Conservation (phyloP, 2,113 vertebrate genomes). For the Callocephalon fimbriatum region DNA sequence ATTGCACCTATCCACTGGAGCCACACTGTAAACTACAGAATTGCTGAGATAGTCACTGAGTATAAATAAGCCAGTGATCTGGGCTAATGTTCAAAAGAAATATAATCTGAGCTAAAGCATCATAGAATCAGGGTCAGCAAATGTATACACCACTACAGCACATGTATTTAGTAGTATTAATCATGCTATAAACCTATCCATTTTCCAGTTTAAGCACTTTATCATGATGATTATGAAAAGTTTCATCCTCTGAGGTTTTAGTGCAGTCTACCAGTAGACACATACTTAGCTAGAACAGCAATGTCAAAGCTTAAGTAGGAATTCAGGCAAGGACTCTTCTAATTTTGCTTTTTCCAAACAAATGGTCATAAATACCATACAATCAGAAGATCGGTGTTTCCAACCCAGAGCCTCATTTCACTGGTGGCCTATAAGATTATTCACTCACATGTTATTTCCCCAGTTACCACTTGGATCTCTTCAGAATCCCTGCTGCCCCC, state of each 20-base stretch:
- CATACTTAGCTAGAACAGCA: neutral
- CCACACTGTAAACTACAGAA: neutral
- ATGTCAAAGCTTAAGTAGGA: neutral
- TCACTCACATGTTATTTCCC: neutral
- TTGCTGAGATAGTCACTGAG: neutral
- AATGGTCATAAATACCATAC: neutral
- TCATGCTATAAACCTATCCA: neutral
- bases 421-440: fast-evolving
- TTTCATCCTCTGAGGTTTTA: neutral
- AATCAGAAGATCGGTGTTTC: neutral
- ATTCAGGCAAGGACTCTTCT: neutral
- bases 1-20: neutral
- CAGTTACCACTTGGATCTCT: neutral
- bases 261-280: neutral
- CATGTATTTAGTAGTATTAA: neutral
- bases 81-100: neutral
- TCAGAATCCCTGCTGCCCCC: neutral
- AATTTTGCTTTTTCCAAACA: neutral
- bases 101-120: neutral
- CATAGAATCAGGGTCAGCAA: neutral
- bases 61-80: neutral
- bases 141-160: neutral
- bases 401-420: neutral
- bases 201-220: neutral
- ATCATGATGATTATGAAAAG: neutral